Conservation (phyloP, 2,888 invertebrate genomes). For the Anthrax anthrax region DNA sequence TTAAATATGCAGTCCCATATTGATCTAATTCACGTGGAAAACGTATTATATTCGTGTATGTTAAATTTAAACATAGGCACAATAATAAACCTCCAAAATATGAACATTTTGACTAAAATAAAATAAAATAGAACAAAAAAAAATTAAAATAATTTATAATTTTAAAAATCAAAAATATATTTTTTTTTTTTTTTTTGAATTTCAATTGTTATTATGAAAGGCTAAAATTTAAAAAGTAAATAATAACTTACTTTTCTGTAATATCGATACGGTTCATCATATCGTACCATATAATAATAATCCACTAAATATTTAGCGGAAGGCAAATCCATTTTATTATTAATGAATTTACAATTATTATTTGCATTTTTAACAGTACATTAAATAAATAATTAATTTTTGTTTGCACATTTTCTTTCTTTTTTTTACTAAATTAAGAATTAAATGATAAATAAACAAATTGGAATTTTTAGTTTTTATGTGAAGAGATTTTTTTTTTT, state of each 20-base stretch:
- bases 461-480: too few relatives aligned
- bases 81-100: conserved; percentile 34
- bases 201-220: not conserved
- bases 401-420: too few relatives aligned
- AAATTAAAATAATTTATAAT: not conserved
- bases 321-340: conserved; percentile 31
- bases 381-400: too few relatives aligned
- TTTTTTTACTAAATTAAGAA: too few relatives aligned
- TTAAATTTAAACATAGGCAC: conserved; percentile 33
- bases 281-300: conserved; percentile 33
- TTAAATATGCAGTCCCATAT: conserved; percentile 31
- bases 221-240: not conserved
- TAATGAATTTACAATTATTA: conserved; percentile 22
- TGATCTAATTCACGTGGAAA: conserved; percentile 34
- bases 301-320: conserved; percentile 35
- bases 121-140: conserved; percentile 5
- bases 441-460: too few relatives aligned
- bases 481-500: too few relatives aligned
- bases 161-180: not conserved
- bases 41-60: conserved; percentile 34
- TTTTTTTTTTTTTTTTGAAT: not conserved
- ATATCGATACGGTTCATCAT: conserved; percentile 34
- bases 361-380: conserved; percentile 34
- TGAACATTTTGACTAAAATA: conserved; percentile 34
- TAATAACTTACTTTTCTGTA: conserved; percentile 32